A percentile compares a stretch with the other conserved stretches of the same genome.
Evolutionary conservation across 2,888 invertebrate species (phyloP).

Genomic region (Melolontha melolontha): DNA sequence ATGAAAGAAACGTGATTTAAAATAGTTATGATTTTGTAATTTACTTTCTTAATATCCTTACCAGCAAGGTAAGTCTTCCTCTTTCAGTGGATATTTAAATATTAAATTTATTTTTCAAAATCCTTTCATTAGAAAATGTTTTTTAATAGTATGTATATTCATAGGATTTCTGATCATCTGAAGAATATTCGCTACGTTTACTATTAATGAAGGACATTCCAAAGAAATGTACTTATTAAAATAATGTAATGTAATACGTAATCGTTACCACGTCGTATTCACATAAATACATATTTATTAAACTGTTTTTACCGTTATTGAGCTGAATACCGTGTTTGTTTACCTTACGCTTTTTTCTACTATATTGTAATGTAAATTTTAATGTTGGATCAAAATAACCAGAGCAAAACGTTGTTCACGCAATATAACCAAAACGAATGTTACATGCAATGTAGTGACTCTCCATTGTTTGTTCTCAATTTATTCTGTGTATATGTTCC

Average conservation of each 20-base stretch:
- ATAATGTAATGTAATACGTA: not conserved
- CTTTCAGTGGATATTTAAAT: no score
- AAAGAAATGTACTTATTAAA: not conserved
- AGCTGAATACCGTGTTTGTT: constrained; percentile 12
- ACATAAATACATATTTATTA: constrained; percentile 31
- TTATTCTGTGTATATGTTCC: not conserved
- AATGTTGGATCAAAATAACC: constrained; percentile 18
- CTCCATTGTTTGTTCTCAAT: constrained; percentile 18
- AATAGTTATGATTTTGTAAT: no score
- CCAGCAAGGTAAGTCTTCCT: no score
- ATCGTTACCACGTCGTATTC: not conserved
- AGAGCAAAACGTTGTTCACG: constrained; percentile 33
- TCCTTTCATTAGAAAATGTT: no score
- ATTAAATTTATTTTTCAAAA: no score
- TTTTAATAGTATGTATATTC: no score
- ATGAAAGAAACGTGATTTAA: no score
- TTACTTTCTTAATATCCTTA: no score
- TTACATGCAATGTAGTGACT: constrained; percentile 2
- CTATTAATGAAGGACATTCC: no score
- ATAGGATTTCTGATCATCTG: no score
- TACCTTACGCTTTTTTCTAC: constrained; percentile 11
- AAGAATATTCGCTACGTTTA: no score
- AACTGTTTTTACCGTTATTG: constrained; percentile 33
- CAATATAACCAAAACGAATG: constrained; percentile 2
- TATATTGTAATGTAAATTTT: constrained; percentile 12